Evolutionary conservation across 2,113 vertebrate genomes (phyloP), one percentile per base, ranked within the genome.

Genomic region (Euleptes europaea): DNA sequence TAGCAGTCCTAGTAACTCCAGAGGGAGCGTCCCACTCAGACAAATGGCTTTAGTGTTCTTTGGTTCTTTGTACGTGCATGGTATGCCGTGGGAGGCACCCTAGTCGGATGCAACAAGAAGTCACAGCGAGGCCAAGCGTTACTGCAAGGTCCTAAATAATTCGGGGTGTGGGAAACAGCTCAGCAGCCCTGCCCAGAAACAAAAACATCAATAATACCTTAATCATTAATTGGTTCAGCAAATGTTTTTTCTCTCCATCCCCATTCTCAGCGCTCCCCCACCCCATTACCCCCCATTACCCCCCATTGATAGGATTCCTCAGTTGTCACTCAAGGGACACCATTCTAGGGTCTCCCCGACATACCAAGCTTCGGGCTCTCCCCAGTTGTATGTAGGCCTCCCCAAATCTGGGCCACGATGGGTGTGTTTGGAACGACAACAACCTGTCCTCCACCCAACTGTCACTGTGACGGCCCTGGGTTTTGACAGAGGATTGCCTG

Each of bases 111-210:
- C 83, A 63, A 71, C 14, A 47, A 31, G 3, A 35, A 49, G 66
- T 84, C 40, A 70, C 65, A 13, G 14, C 3, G 28, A 54, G 33
- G 17, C 44, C n/a, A 35, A 63, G 42, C n/a, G n/a, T n/a, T 78
- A 44, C 44, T 71, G 54, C 14, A 42, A 57, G 31, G 66, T 1
- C 44, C 35, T 57, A 35, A 70, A 78, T 31, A 84, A 84, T 57
- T 67, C 54, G 38, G 38, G 83, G 66, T 57, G 65, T 84, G 75
- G 47, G 49, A 38, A 57, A 33, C 35, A 1, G 65, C 38, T 70
- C 33, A 84, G 78, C 21, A 70, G 47, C 66, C 65, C 49, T 60
- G 51, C 83, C 75, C 51, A 78, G 49, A 78, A 84, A 84, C 67
- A 71, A 23, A 28, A 71, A 82, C 33, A 54, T 15, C 5, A 47